Conservation (phyloP, 2,888 invertebrate genomes). For the Syrphus vitripennis region DNA sequence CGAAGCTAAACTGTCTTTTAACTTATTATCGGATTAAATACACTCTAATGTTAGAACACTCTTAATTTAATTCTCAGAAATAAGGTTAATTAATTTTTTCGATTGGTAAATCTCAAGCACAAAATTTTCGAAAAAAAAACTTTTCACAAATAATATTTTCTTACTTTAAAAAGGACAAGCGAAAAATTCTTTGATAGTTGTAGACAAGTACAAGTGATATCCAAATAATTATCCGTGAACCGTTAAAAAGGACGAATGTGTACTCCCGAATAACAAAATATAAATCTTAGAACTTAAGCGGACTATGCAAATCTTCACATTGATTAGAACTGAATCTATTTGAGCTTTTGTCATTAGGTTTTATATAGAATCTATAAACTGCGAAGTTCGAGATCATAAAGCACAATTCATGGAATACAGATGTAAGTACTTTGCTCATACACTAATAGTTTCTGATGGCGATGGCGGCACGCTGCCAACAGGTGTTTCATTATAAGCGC, state of each 20-base stretch:
- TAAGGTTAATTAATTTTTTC: no score
- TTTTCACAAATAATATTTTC: not conserved
- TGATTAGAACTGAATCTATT: constrained; percentile 60
- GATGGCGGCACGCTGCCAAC: constrained; percentile 18
- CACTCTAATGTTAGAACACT: no score
- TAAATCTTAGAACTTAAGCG: constrained; percentile 8
- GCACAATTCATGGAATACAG: not conserved
- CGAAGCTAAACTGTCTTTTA: no score
- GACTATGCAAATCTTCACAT: constrained; percentile 51
- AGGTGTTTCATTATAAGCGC: not conserved
- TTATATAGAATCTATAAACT: constrained; percentile 57
- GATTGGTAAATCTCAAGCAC: no score
- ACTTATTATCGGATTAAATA: no score
- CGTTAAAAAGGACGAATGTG: not conserved
- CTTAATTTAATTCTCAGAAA: no score
- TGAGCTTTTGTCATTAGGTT: constrained; percentile 48
- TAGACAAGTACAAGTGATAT: not conserved
- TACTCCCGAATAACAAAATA: not conserved
- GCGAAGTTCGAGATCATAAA: constrained; percentile 18
- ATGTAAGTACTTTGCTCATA: not conserved
- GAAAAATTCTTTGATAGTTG: not conserved
- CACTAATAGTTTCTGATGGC: not conserved
- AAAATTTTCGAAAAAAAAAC: no score
- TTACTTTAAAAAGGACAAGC: not conserved
- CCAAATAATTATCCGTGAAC: not conserved